Base-by-base conservation (phyloP, 1,140 invertebrate species). In the Mya arenaria region DNA sequence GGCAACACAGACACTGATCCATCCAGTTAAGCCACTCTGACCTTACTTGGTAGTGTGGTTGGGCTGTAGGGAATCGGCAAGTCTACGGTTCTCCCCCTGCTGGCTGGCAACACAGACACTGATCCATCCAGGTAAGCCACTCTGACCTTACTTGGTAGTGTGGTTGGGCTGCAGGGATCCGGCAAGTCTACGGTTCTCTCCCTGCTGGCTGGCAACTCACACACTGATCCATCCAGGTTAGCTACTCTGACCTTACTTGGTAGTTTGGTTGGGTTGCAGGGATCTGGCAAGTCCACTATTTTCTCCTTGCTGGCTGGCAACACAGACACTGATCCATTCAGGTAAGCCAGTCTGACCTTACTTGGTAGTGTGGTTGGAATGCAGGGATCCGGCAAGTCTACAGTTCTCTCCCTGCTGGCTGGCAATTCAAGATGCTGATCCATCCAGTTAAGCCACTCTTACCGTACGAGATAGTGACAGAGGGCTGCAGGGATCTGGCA, bases 171-270 rank as follows among this genome's bases (percentile, higher is more conserved):
- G 1, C 97, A 97, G 93, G 95, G 96, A 55, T 95, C 96, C n/a
- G 97, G 97, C 3, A 98, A 98, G 93, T 98, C 97, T 32, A 97
- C 96, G 32, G 94, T 98, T 65, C 91, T 98, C 88, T 97, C 97
- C 87, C 90, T 96, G 13, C 91, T 98, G 44, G 93, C 93, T 48
- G 94, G 95, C 4, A 94, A 94, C 85, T 95, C 95, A 80, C 73
- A 84, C 44, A 84, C 79, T 60, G 89, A 91, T 75, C 55, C 84
- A 30, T 83, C 85, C 84, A 85, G 84, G 86, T 87, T 73, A 30
- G 48, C n/a, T n/a, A n/a, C n/a, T n/a, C n/a, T n/a, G n/a, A n/a
- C n/a, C 93, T 97, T 97, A 92, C 93, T 97, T 58, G 95, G 98
- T 60, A 97, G 97, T 25, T 94, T 96, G 25, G 41, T 94, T 8